These are phyloP conservation scores for Typhlichthys eigenmanni DNA, from an alignment of 2,797 vertebrate genomes.

Conservation along the genomic window DNA sequence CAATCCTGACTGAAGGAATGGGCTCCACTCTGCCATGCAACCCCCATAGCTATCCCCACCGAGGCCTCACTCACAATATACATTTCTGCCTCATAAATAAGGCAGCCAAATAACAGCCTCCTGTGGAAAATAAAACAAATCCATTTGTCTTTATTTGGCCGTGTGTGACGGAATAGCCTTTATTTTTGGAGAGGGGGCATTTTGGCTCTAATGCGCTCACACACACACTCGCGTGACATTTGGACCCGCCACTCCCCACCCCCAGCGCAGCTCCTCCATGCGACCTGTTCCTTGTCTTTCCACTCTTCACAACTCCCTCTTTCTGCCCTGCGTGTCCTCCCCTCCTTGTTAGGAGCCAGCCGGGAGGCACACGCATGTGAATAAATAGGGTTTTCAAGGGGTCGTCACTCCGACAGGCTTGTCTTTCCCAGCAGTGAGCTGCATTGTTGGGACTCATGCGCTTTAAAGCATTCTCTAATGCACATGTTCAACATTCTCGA, in stretches of 20 bases:
- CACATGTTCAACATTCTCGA: no score
- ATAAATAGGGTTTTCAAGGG: no score
- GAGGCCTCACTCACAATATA: slow-evolving; percentile 57
- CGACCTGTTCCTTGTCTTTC: background rate
- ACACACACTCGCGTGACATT: slow-evolving; percentile 16
- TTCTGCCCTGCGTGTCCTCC: no score
- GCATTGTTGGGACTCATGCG: no score
- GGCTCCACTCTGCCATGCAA: slow-evolving; percentile 45
- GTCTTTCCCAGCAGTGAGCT: no score
- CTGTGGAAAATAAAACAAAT: slow-evolving; percentile 52
- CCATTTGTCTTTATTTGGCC: slow-evolving; percentile 52
- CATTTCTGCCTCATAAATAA: slow-evolving; percentile 62
- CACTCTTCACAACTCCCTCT: no score
- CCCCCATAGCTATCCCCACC: slow-evolving; percentile 31
- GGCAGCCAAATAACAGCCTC: slow-evolving; percentile 49
- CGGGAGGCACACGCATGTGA: no score
- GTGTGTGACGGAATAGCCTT: slow-evolving; percentile 37
- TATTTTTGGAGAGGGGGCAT: background rate
- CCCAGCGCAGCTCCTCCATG: slow-evolving; percentile 8
- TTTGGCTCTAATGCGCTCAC: background rate
- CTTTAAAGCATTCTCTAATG: no score
- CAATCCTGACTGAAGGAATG: slow-evolving; percentile 38
- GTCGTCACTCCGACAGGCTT: no score
- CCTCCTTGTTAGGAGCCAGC: no score
- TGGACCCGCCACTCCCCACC: background rate